Evolutionary conservation across 2,797 vertebrate species (phyloP).

Genomic region (Dipus sagitta): DNA sequence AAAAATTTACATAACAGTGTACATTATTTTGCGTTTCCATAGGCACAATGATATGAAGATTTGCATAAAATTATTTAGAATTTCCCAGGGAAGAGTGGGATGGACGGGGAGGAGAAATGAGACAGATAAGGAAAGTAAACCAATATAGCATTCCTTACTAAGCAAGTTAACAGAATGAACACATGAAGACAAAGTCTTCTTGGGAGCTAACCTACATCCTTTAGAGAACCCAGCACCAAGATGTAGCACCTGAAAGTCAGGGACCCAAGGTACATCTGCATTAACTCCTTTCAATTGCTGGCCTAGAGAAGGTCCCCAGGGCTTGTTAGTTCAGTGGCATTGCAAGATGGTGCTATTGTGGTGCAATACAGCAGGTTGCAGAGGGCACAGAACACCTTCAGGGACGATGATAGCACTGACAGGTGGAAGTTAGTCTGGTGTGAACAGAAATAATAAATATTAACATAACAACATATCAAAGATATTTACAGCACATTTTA

Average conservation of each 20-base stretch:
- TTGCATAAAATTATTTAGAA: constrained; percentile 14
- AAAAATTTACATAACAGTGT: not conserved
- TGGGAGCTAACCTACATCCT: not conserved
- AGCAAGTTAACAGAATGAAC: constrained; percentile 16
- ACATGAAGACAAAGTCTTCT: not conserved
- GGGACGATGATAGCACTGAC: not conserved
- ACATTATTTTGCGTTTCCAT: not conserved
- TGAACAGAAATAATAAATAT: not conserved
- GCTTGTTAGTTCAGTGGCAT: not conserved
- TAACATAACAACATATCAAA: not conserved
- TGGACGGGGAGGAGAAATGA: not conserved
- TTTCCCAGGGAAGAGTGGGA: not conserved
- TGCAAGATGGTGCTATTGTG: not conserved
- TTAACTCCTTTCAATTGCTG: not conserved
- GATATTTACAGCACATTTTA: not conserved
- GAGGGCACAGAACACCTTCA: not conserved
- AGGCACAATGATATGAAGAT: not conserved
- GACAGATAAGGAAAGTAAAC: not conserved
- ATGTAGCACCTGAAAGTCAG: not conserved
- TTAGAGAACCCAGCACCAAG: not conserved
- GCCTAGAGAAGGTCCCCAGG: not conserved
- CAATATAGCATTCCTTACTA: not conserved
- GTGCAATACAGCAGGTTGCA: not conserved
- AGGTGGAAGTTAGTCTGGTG: not conserved
- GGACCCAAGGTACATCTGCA: not conserved